Base-by-base conservation (phyloP, 2,113 vertebrate genomes). In the Sebastes schlegelii region DNA sequence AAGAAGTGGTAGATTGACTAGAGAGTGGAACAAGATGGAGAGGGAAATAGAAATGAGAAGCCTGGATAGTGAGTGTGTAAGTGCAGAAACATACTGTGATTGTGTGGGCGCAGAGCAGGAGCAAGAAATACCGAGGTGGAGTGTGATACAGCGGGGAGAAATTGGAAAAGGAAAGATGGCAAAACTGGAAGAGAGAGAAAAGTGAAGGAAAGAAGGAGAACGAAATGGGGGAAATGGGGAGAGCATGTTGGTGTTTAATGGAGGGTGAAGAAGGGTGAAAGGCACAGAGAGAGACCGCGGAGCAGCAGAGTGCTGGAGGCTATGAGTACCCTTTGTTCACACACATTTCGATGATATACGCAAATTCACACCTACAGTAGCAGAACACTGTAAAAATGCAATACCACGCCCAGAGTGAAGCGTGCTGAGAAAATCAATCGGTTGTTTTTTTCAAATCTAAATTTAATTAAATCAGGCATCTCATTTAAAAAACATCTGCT, bases 241-340 rank as follows among this genome's bases (percentile, higher is more conserved):
- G 82, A 82, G 19, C 19, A 49, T 88, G 90, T 75, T 88, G 84
- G 84, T 88, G 87, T 82, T 86, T 90, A 92, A 93, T 93, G 88
- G 84, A 91, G 89, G 89, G 91, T 88, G 86, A 91, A 91, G 86
- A 87, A 83, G 60, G 76, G 74, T 87, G 79, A 89, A 86, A 88
- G 77, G 74, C 73, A 54, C 16, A 84, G 72, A 62, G 57, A 73
- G 63, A 60, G 80, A 82, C 68, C 51, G 54, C 40, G 79, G 67
- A 83, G 71, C 79, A 87, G 85, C 19, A 73, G 69, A 86, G 63
- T 40, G 75, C 90, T 60, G 42, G 82, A 79, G 83, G 88, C 74
- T 84, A 77, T 21, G 40, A 72, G 69, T 82, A 74, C 77, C 77
- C 89, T 93, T 88, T 93, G 86, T 88, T 90, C 85, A 78, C 77